These are phyloP conservation scores for Agonopterix heracliana DNA, from an alignment of 2,888 invertebrate species.

Conservation along the genomic window DNA sequence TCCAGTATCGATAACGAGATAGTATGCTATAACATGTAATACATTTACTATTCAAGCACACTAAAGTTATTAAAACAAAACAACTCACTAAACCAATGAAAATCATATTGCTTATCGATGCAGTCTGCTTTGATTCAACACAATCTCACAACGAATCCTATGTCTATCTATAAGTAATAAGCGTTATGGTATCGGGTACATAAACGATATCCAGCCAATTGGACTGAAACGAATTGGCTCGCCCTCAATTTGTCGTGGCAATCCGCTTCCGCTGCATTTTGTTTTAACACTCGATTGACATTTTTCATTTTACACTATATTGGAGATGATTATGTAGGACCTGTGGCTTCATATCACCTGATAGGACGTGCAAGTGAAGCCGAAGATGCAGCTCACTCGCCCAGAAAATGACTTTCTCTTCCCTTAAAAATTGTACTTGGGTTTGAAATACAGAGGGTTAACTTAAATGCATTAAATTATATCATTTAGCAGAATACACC, in stretches of 20 bases:
- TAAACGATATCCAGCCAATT: slow-evolving; percentile 71
- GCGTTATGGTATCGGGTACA: slow-evolving; percentile 57
- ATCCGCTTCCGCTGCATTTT: slow-evolving; percentile 63
- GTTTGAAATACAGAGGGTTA: not conserved
- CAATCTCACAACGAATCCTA: slow-evolving; percentile 26
- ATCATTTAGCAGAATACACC: no score
- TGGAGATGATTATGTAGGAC: not conserved
- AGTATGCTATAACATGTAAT: no score
- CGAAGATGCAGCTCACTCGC: not conserved
- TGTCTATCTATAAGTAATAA: slow-evolving; percentile 34
- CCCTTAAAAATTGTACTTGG: not conserved
- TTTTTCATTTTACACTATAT: slow-evolving; percentile 27
- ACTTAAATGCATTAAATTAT: no score
- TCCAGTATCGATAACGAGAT: no score
- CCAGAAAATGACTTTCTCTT: not conserved
- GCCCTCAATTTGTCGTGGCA: slow-evolving; percentile 66
- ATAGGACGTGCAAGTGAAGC: no score
- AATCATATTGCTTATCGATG: slow-evolving; percentile 4
- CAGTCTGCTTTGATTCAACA: slow-evolving; percentile 40
- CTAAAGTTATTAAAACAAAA: not conserved
- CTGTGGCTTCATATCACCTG: not conserved
- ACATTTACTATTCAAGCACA: no score
- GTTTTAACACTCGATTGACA: slow-evolving; percentile 46
- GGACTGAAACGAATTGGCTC: slow-evolving; percentile 74
- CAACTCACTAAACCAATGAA: not conserved